phyloP scores from a whole-genome alignment of 2,888 invertebrate genomes.

The Idaea straminata region DNA sequence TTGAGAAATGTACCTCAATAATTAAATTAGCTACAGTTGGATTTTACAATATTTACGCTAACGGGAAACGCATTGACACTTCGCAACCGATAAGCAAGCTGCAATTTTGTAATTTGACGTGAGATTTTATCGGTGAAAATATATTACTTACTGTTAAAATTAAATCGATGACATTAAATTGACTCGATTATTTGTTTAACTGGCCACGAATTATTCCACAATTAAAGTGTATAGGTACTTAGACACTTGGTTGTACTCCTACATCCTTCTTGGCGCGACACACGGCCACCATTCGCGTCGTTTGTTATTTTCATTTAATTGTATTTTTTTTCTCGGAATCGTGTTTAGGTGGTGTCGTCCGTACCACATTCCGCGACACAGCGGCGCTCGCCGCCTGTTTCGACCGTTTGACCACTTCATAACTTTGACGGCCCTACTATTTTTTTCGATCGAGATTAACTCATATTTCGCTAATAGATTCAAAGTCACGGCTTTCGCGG shows the following conservation, averaged over 20 bases:
- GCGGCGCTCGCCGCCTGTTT: constrained; percentile 57
- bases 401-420: constrained; percentile 60
- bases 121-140: constrained; percentile 1
- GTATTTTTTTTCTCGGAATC: constrained; percentile 55
- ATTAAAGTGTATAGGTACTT: neutral
- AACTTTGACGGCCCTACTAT: constrained; percentile 44
- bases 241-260: constrained; percentile 14
- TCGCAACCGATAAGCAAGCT: neutral
- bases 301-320: constrained; percentile 50
- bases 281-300: constrained; percentile 35
- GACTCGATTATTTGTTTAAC: neutral
- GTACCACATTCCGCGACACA: constrained; percentile 70
- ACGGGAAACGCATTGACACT: neutral
- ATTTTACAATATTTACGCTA: neutral
- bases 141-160: neutral
- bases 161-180: neutral
- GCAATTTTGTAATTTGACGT: neutral
- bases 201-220: neutral
- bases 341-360: constrained; percentile 58
- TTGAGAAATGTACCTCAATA: neutral
- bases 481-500: constrained; percentile 27
- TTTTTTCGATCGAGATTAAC: constrained; percentile 17
- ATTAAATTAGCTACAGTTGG: neutral
- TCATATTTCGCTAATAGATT: constrained; percentile 27
- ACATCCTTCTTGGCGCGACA: constrained; percentile 27